Evolutionary conservation across 2,888 invertebrate species (phyloP), one percentile per base, ranked within the genome.

Genomic region (Timandra comae): DNA sequence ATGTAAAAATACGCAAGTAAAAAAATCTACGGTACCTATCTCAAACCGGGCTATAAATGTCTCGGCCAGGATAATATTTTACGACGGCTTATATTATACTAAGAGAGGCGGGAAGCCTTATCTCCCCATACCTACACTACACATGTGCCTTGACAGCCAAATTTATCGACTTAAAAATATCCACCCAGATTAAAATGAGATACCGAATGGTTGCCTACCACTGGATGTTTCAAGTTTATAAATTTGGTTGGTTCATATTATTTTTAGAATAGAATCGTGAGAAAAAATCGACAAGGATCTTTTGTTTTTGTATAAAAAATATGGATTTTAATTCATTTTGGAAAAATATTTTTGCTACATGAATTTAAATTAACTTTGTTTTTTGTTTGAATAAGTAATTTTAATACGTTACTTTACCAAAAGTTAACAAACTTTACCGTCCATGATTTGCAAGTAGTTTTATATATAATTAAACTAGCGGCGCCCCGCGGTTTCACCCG

Each of bases 141-240:
- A 80, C 75, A 76, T 81, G 78, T 76, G 78, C 39, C 33, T 24
- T 76, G 82, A 80, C 82, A 81, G 64, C 72, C 74, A 77, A 82
- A 82, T 84, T 84, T 84, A 82, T 82, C 74, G 81, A 70, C 79
- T 76, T 72, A 74, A 80, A 81, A 81, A 79, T 77, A 81, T 63
- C 71, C 78, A 66, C 55, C 67, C 67, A 80, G 79, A 81, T 81
- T 78, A 81, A 73, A 68, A 67, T 63, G 63, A 78, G 78, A 79
- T 79, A 81, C 61, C 57, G 56, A 55, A 54, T 59, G 56, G 61
- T 53, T 16, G 4, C 58, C 45, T 43, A 63, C 62, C 61, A 35
- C 39, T 46, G 50, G 33, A 38, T 33, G 59, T 43, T 16, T 16
- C 57, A n/a, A n/a, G n/a, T 52, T 64, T 63, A 66, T 72, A 71